Base-by-base conservation (phyloP, 2,113 vertebrate genomes). In the Hepsetus odoe region DNA sequence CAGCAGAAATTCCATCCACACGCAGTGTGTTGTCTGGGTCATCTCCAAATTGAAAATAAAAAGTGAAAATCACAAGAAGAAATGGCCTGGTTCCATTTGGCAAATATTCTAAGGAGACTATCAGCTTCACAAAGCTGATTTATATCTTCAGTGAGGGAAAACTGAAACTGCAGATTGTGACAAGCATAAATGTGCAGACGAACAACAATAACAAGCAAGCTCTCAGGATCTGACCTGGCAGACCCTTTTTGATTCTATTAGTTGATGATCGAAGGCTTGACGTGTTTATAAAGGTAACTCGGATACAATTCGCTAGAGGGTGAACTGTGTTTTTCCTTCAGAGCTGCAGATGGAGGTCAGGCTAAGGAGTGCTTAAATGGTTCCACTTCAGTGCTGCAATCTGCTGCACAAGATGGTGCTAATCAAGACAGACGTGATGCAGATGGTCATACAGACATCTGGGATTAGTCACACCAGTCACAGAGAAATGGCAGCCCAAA, bases 401-500 rank as follows among this genome's bases (percentile, higher is more conserved):
- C 42, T 68, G 53, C 67, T 61, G 4, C 24, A 69, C 58, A 28
- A 56, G 53, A 24, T 56, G 53, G 38, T 28, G 20, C 35, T 82
- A 64, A 82, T 71, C 46, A 65, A 75, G 70, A 55, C 65, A 71
- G 65, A 75, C 46, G 5, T 38, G 65, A 32, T 28, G 73, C 81
- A 82, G 76, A 44, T 79, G 71, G 64, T 74, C n/a, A 10, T 30
- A 22, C n/a, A 76, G 14, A 42, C 76, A 78, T 67, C 44, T 78
- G 71, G 35, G 51, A 56, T 79, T 33, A 72, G 33, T 32, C 64
- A 62, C 35, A 38, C 9, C 75, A 74, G 67, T 58, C 70, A n/a
- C 42, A 30, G 35, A 64, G 32, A 56, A 22, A 58, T 9, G 24
- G 53, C 33, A 5, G 32, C 16, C 51, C 2, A 35, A 51, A 33